Conservation (phyloP, 1,140 invertebrate species). For the Heliconius nattereri region DNA sequence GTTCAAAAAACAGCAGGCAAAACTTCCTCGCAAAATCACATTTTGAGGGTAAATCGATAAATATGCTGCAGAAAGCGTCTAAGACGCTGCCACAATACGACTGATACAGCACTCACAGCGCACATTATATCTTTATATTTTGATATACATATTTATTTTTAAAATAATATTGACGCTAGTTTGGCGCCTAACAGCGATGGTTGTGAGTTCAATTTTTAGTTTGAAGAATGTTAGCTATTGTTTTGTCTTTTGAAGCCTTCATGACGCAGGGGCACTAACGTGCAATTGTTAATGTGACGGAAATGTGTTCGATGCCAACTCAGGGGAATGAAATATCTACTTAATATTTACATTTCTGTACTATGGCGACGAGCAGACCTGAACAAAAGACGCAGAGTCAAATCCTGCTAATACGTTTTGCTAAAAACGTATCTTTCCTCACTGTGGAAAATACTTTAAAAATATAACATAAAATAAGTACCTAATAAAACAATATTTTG, state of each 20-base stretch:
- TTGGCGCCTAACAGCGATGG: background rate
- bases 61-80: conserved; percentile 30
- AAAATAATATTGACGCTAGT: background rate
- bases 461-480: no score
- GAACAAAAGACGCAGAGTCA: no score
- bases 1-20: background rate
- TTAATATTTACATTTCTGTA: no score
- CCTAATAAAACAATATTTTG: background rate
- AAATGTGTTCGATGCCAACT: no score
- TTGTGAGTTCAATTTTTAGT: background rate
- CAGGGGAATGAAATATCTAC: no score
- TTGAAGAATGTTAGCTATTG: background rate
- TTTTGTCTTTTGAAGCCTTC: no score
- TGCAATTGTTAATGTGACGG: no score
- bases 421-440: no score
- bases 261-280: no score
- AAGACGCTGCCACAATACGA: conserved; percentile 17
- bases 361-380: no score
- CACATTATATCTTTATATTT: conserved; percentile 9
- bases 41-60: conserved; percentile 24
- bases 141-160: background rate
- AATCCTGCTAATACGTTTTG: no score
- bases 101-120: background rate
- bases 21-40: background rate
- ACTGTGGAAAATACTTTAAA: no score